Evolutionary conservation across 2,888 invertebrate genomes (phyloP).

Genomic region (Apeira syringaria): DNA sequence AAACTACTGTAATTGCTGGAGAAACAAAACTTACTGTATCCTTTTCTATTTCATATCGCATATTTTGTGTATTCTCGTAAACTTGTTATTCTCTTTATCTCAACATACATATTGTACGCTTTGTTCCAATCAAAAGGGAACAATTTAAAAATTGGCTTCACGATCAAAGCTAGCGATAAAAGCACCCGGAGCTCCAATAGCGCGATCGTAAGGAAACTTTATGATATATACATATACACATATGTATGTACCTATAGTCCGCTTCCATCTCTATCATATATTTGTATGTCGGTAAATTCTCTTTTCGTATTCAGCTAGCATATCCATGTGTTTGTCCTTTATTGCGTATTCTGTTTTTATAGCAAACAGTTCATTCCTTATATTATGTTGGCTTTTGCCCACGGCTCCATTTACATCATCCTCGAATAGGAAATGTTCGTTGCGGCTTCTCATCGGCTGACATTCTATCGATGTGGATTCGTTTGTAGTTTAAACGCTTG

Average conservation of each 20-base stretch:
- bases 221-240: background rate
- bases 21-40: too few relatives aligned
- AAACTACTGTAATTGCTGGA: too few relatives aligned
- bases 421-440: background rate
- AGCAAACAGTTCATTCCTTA: constrained; percentile 13
- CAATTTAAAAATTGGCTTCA: background rate
- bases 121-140: too few relatives aligned
- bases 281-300: constrained; percentile 21
- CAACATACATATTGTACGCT: too few relatives aligned
- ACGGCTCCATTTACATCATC: constrained; percentile 2
- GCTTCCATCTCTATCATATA: too few relatives aligned
- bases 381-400: constrained; percentile 6
- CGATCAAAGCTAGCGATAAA: background rate
- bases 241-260: background rate
- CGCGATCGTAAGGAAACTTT: background rate
- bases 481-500: too few relatives aligned
- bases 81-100: too few relatives aligned
- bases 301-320: constrained; percentile 28
- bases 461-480: too few relatives aligned
- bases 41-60: too few relatives aligned
- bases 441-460: background rate
- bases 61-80: too few relatives aligned
- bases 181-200: background rate
- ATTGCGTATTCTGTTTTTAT: constrained; percentile 28
- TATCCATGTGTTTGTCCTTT: constrained; percentile 17